phyloP scores from a whole-genome alignment of 2,797 vertebrate species.

The Lepilemur ruficaudatus region DNA sequence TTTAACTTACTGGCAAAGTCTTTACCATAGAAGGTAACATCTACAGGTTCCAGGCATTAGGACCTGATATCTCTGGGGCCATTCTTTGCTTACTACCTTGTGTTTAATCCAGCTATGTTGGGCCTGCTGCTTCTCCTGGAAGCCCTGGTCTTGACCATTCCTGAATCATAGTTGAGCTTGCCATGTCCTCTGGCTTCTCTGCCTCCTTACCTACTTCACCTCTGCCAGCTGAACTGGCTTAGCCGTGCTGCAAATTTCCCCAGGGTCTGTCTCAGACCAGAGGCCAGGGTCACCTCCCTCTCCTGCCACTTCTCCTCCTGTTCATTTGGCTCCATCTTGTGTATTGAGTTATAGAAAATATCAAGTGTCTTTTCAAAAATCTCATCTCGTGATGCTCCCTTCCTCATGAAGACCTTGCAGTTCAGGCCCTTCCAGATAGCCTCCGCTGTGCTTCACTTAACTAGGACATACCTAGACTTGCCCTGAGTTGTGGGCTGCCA shows the following conservation, averaged over 20 bases:
- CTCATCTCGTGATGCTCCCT: neutral
- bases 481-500: neutral
- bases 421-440: neutral
- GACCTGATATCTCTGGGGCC: neutral
- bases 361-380: neutral
- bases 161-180: neutral
- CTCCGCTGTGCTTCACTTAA: neutral
- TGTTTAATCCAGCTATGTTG: neutral
- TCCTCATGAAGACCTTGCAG: neutral
- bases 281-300: neutral
- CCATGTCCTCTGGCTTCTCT: neutral
- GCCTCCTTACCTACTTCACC: neutral
- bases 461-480: neutral
- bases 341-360: neutral
- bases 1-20: neutral
- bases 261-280: neutral
- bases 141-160: neutral
- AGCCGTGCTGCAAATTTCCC: neutral
- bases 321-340: neutral
- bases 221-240: neutral
- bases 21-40: neutral
- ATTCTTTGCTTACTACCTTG: fast-evolving
- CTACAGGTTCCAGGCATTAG: neutral
- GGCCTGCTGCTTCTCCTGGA: neutral
- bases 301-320: neutral